Conservation (phyloP, 2,888 invertebrate genomes). For the Aspidiotus rigidus region DNA sequence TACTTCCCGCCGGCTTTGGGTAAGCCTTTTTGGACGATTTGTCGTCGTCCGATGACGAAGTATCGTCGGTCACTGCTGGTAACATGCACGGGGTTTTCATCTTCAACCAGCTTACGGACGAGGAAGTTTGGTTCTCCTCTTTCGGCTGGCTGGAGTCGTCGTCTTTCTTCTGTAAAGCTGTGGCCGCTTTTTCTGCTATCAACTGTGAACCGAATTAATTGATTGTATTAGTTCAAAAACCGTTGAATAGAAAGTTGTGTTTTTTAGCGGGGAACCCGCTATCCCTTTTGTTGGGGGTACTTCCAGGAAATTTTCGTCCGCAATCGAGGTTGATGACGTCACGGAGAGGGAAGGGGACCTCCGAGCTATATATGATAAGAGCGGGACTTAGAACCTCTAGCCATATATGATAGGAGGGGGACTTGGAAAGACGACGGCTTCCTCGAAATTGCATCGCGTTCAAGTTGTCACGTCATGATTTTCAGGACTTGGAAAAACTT, state of each 20-base stretch:
- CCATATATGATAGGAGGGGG: too few relatives aligned
- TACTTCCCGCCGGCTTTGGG: slow-evolving; percentile 23
- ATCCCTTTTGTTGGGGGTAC: too few relatives aligned
- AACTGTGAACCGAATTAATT: slow-evolving; percentile 6
- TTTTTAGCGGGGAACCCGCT: too few relatives aligned
- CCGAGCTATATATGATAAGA: too few relatives aligned
- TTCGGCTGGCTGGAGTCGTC: neutral
- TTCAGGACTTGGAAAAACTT: too few relatives aligned
- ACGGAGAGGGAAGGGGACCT: too few relatives aligned
- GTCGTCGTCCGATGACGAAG: slow-evolving; percentile 19
- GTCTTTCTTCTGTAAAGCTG: slow-evolving; percentile 6
- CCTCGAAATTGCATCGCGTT: too few relatives aligned
- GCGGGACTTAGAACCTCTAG: too few relatives aligned
- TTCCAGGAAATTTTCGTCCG: too few relatives aligned
- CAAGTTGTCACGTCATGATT: too few relatives aligned
- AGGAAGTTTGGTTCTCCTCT: neutral
- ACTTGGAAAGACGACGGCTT: too few relatives aligned
- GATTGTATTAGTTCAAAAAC: neutral
- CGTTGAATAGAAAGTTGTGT: neutral
- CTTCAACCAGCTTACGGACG: slow-evolving; percentile 22
- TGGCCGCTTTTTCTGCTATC: slow-evolving; percentile 28
- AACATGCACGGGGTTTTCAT: slow-evolving; percentile 35
- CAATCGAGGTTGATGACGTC: too few relatives aligned
- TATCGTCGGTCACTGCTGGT: slow-evolving; percentile 36
- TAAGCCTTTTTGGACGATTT: slow-evolving; percentile 25